Evolutionary conservation across 2,797 vertebrate genomes (phyloP).

Genomic region (Mycteria americana): DNA sequence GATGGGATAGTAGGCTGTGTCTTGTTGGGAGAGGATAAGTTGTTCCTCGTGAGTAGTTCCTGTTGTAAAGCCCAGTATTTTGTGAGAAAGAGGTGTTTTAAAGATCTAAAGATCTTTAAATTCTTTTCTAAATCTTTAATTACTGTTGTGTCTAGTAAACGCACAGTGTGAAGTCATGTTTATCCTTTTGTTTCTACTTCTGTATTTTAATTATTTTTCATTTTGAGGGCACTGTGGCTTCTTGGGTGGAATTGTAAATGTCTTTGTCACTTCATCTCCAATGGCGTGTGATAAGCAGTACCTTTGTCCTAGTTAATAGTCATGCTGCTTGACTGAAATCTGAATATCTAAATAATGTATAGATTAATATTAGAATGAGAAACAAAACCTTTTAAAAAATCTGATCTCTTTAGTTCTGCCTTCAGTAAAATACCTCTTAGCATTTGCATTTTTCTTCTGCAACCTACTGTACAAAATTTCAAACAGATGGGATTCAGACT

Average conservation of each 20-base stretch:
- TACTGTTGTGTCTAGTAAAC: neutral
- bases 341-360: neutral
- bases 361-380: neutral
- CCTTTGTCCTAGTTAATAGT: neutral
- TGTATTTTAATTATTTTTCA: neutral
- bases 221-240: neutral
- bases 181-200: neutral
- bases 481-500: conserved; percentile 36
- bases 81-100: neutral
- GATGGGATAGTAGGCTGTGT: neutral
- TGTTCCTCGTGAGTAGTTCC: neutral
- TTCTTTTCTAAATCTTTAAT: neutral
- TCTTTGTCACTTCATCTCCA: neutral
- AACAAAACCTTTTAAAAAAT: neutral
- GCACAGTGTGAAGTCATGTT: accelerated
- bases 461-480: conserved; percentile 8
- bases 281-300: neutral
- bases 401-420: neutral
- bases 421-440: neutral
- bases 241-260: neutral
- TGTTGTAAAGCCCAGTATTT: neutral
- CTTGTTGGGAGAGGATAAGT: neutral
- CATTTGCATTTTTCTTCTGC: neutral
- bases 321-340: neutral
- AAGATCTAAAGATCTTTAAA: neutral